Percentiles rank a stretch among this genome's conserved stretches.
Conservation (phyloP, 2,797 vertebrate species). For the Merluccius polli region DNA sequence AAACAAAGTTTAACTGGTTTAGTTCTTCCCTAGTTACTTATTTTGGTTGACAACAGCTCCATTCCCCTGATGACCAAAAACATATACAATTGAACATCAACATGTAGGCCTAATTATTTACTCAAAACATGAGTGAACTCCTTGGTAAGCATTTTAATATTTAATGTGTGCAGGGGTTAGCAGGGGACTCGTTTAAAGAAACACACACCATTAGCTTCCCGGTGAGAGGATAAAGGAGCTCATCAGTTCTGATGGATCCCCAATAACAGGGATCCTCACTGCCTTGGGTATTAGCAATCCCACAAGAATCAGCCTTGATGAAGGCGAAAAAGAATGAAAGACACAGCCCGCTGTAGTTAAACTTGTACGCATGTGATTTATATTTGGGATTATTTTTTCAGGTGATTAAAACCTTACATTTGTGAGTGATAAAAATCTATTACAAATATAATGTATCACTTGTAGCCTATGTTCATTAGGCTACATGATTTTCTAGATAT, state of each 20-base stretch:
- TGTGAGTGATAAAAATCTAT: no score
- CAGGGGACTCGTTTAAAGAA: slow-evolving; percentile 10
- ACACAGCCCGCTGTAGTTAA: no score
- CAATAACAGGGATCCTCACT: no score
- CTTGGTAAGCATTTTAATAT: slow-evolving; percentile 20
- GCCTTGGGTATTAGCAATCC: no score
- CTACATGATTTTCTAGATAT: no score
- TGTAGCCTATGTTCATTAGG: no score
- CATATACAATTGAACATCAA: not conserved
- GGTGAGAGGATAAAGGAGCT: no score
- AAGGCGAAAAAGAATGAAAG: no score
- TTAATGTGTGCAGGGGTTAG: slow-evolving; percentile 29
- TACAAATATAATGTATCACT: no score
- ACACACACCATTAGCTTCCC: not conserved
- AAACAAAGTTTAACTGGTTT: not conserved
- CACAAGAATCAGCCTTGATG: not conserved
- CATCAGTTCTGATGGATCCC: not conserved
- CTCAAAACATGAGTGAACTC: not conserved
- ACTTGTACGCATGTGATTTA: no score
- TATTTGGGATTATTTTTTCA: no score
- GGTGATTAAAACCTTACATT: no score
- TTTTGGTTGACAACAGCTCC: not conserved
- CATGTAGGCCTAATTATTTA: slow-evolving; percentile 4
- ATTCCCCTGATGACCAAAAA: not conserved
- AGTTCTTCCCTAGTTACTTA: not conserved